Evolutionary conservation across 2,888 invertebrate genomes (phyloP).

Genomic region (Drosophila paranaensis): DNA sequence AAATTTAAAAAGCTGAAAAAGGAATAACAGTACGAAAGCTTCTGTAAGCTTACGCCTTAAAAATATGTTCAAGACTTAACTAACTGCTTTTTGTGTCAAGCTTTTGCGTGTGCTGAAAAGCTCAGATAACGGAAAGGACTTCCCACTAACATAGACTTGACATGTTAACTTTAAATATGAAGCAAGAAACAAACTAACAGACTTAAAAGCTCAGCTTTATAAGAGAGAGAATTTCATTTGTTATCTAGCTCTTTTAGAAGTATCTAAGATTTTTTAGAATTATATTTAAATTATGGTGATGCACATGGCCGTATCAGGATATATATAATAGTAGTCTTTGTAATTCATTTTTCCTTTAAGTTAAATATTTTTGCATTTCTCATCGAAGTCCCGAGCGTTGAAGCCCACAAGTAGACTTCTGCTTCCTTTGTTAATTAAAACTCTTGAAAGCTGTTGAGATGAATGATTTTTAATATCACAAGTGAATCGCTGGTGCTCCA

Average conservation of each 20-base stretch:
- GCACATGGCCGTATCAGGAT: not conserved
- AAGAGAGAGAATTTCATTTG: not conserved
- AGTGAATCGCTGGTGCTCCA: not conserved
- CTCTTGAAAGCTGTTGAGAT: not conserved
- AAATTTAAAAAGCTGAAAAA: constrained; percentile 20
- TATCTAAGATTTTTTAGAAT: too few species aligned
- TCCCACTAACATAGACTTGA: not conserved
- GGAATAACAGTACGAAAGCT: constrained; percentile 15
- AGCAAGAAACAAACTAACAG: not conserved
- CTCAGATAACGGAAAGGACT: constrained; percentile 5
- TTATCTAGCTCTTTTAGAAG: not conserved
- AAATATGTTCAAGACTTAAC: constrained; percentile 16
- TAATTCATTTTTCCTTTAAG: not conserved
- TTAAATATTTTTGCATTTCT: not conserved
- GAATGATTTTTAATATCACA: not conserved
- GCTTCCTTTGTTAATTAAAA: constrained; percentile 4
- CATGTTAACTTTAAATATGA: not conserved
- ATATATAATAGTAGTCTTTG: too few species aligned
- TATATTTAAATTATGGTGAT: too few species aligned
- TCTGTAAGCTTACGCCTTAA: constrained; percentile 14
- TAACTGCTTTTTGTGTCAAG: constrained; percentile 24
- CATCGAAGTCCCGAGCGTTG: not conserved
- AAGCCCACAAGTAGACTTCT: not conserved
- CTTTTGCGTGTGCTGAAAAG: constrained; percentile 23
- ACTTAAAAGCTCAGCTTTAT: not conserved